phyloP scores from a whole-genome alignment of 2,113 vertebrate genomes.

The Morone saxatilis region DNA sequence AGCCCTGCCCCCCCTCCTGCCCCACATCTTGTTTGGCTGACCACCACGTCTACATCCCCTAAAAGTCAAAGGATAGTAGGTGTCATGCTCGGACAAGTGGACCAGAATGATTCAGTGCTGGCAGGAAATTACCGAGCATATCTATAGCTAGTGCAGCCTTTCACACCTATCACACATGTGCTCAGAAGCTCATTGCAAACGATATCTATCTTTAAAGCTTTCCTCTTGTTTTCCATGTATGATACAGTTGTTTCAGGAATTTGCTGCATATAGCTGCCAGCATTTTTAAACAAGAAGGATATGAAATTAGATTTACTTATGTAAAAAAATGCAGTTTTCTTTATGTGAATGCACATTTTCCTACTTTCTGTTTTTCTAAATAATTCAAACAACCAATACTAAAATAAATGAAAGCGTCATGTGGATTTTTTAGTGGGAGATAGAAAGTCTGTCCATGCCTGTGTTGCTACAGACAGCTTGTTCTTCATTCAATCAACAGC shows the following conservation, averaged over 20 bases:
- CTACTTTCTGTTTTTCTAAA: background rate
- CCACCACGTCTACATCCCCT: background rate
- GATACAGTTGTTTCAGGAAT: background rate
- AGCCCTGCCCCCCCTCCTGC: background rate
- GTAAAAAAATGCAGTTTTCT: background rate
- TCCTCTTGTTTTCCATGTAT: background rate
- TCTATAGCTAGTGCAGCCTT: background rate
- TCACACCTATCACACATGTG: slow-evolving; percentile 8
- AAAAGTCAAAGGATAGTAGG: slow-evolving; percentile 1
- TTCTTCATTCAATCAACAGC: background rate
- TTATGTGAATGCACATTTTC: background rate
- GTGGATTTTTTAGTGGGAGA: background rate
- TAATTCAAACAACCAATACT: background rate
- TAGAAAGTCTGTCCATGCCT: background rate
- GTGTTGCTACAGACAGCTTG: background rate
- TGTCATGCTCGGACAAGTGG: background rate
- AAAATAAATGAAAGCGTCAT: background rate
- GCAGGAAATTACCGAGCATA: slow-evolving; percentile 10
- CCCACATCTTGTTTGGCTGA: slow-evolving; percentile 36
- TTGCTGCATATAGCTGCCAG: background rate
- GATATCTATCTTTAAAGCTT: background rate
- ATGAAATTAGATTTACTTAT: background rate
- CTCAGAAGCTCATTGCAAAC: slow-evolving; percentile 1
- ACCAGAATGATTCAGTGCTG: background rate
- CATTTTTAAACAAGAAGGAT: background rate